A percentile compares a stretch with the other conserved stretches of the same genome.
phyloP scores from a whole-genome alignment of 2,797 vertebrate species.

The Amphiprion clarkii region DNA sequence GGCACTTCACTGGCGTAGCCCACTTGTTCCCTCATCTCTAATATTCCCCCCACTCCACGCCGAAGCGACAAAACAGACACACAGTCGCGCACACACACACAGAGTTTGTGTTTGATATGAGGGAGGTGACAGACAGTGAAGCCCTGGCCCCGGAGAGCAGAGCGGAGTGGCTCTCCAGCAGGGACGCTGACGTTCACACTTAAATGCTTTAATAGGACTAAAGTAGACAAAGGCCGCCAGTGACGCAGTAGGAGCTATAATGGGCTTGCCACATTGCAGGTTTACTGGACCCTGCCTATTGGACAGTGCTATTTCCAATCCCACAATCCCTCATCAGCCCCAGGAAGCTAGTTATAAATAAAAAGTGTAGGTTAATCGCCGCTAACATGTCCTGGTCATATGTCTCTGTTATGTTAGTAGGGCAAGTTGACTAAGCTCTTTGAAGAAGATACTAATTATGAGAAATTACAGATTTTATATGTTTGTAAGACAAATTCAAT shows the following conservation, averaged over 20 bases:
- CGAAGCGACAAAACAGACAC: conserved; percentile 59
- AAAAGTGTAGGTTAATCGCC: conserved; percentile 83
- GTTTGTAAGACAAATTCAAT: too few species aligned
- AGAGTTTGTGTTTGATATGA: conserved; percentile 75
- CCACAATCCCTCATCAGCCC: conserved; percentile 84
- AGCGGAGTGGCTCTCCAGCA: conserved; percentile 80
- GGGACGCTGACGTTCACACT: conserved; percentile 87
- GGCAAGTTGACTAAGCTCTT: conserved; percentile 38
- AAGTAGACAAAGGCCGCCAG: conserved; percentile 85
- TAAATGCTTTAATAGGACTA: conserved; percentile 90
- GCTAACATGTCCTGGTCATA: conserved; percentile 68
- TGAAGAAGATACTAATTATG: conserved; percentile 11
- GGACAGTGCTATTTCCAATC: conserved; percentile 86
- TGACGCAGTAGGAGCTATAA: conserved; percentile 89
- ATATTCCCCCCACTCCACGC: conserved; percentile 47
- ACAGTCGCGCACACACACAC: conserved; percentile 21
- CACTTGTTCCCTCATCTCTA: conserved; percentile 66
- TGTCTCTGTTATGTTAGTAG: conserved; percentile 50
- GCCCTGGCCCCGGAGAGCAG: conserved; percentile 75
- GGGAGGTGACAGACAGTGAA: conserved; percentile 79
- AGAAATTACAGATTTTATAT: not conserved
- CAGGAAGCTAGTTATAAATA: conserved; percentile 87
- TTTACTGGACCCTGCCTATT: conserved; percentile 85
- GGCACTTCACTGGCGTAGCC: conserved; percentile 69
- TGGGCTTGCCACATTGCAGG: conserved; percentile 83